Conservation (phyloP, 2,113 vertebrate genomes). For the Hypocryptadius cinnamomeus region DNA sequence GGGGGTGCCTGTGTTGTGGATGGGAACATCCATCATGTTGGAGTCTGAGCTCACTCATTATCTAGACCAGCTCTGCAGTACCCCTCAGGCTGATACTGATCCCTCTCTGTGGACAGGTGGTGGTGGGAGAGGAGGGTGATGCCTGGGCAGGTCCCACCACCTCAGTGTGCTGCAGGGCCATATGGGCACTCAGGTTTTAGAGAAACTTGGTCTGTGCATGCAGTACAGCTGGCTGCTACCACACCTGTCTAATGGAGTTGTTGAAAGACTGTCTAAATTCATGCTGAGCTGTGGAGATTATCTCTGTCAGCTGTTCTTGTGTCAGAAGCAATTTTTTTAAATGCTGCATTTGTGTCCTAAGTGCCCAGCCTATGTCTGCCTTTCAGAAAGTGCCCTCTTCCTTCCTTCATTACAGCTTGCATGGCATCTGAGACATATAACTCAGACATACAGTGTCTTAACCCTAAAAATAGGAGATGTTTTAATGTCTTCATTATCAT, state of each 20-base stretch:
- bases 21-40: not conserved
- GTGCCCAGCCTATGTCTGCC: not conserved
- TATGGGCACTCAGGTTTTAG: not conserved
- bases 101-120: slow-evolving; percentile 38
- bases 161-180: not conserved
- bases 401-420: not conserved
- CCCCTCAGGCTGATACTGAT: not conserved
- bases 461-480: not conserved
- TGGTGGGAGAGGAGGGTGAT: not conserved
- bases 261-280: slow-evolving; percentile 31
- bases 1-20: not conserved
- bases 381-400: not conserved
- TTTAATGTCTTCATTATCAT: not conserved
- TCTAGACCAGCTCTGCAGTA: not conserved
- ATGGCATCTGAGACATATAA: not conserved
- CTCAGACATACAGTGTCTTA: not conserved
- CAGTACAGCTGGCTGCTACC: slow-evolving; percentile 20
- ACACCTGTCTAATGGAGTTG: slow-evolving; percentile 22
- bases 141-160: slow-evolving; percentile 11
- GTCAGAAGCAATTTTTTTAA: slow-evolving; percentile 28
- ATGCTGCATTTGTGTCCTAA: not conserved
- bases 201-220: not conserved
- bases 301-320: slow-evolving; percentile 30
- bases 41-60: not conserved
- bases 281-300: slow-evolving; percentile 37